Percentiles rank a stretch among this genome's conserved stretches.
These are phyloP conservation scores for Eueremaeus valkanovi DNA, from an alignment of 2,888 invertebrate species.

Conservation along the genomic window DNA sequence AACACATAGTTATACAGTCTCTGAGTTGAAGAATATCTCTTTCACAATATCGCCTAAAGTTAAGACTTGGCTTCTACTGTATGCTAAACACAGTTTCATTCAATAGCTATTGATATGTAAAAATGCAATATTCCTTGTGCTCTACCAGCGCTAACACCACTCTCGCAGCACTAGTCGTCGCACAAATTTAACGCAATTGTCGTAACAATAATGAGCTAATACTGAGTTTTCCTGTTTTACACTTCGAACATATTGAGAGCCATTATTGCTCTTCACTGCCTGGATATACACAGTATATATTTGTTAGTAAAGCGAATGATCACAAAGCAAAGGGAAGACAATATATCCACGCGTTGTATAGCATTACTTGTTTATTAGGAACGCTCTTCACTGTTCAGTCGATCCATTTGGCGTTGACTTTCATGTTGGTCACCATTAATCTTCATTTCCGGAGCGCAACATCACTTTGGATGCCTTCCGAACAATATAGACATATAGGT, in stretches of 20 bases:
- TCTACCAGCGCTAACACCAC: background rate
- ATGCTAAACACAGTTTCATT: background rate
- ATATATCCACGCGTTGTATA: background rate
- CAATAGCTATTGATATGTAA: background rate
- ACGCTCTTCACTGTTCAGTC: background rate
- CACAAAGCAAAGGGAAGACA: constrained; percentile 8
- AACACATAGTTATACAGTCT: background rate
- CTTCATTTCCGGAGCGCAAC: constrained; percentile 12
- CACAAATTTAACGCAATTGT: constrained; percentile 9
- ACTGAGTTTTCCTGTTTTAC: background rate
- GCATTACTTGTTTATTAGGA: background rate
- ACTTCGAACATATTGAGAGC: background rate
- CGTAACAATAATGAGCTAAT: background rate
- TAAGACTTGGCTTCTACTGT: background rate
- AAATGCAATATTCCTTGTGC: background rate
- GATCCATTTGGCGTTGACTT: constrained; percentile 16
- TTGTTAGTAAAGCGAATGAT: constrained; percentile 3
- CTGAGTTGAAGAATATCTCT: background rate
- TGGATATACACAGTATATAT: constrained; percentile 1
- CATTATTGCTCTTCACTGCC: background rate
- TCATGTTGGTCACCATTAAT: constrained; percentile 26
- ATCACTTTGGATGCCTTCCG: background rate
- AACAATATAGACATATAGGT: background rate
- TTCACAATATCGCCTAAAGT: background rate
- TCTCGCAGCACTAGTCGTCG: background rate